phyloP scores from a whole-genome alignment of 2,113 vertebrate genomes.

The Potamarius usumacintae region DNA sequence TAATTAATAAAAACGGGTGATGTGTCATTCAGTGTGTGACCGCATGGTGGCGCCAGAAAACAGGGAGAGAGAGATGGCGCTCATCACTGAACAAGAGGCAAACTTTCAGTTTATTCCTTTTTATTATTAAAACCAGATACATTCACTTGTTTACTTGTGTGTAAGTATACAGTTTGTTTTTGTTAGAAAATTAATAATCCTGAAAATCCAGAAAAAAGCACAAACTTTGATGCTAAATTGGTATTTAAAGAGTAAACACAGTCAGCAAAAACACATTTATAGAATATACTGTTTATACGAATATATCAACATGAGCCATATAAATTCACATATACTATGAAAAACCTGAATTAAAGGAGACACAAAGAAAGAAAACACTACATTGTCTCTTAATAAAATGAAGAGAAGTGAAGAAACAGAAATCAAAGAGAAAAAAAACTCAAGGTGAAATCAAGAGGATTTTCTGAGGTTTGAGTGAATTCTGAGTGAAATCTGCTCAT shows the following conservation, averaged over 20 bases:
- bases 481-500: no score
- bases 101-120: background rate
- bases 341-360: no score
- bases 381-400: no score
- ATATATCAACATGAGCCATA: no score
- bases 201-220: background rate
- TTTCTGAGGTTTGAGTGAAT: no score
- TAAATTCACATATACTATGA: no score
- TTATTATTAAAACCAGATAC: background rate
- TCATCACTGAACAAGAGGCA: background rate
- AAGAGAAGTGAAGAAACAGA: no score
- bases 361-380: no score
- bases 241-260: background rate
- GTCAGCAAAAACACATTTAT: no score
- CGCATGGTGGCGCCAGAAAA: background rate
- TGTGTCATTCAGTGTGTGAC: background rate
- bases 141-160: background rate
- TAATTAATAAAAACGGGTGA: background rate
- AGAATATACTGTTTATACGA: no score
- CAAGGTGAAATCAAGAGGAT: no score
- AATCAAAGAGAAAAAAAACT: no score
- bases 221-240: background rate
- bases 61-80: background rate
- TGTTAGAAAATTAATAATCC: background rate
- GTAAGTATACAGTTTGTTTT: background rate